Base-by-base conservation (phyloP, 2,797 vertebrate species). In the Echeneis naucrates region DNA sequence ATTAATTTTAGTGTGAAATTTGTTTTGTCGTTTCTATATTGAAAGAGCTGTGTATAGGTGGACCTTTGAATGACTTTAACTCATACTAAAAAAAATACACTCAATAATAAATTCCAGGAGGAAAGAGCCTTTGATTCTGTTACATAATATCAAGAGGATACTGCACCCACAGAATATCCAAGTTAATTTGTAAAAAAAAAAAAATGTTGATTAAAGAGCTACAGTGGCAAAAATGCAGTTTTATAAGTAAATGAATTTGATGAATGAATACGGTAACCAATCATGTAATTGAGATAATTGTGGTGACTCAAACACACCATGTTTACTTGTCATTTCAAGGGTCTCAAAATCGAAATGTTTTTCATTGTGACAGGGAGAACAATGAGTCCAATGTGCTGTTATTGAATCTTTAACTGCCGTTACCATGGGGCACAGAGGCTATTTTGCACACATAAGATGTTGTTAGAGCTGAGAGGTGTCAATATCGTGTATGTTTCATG, bases 1-100 rank as follows among this genome's bases (percentile, higher is more conserved):
- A 80, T 77, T 23, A 32, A 54, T 54, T 57, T 77, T 35, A n/a
- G 16, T 75, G 55, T 69, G 68, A 78, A 67, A 72, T 68, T 30
- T 53, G 32, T 21, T 78, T 75, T 62, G 0, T 53, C n/a, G 57
- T 66, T 53, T 23, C 44, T 64, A 6, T 17, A 58, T 45, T 52
- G 37, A 12, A 56, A 57, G 27, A 70, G 26, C 17, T 35, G 26
- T 38, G 12, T 19, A 10, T 51, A 19, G 50, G 48, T 54, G 27
- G 30, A 76, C 58, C 27, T 65, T 56, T 56, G 8, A 75, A 44
- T 2, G 4, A 8, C 14, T 71, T 70, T 14, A 38, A 72, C 19
- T 48, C 21, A 8, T 38, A 62, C 57, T 32, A 17, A 57, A 59
- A 44, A 33, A 51, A 37, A 30, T 2, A 17, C 27, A 11, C 14